A percentile compares a stretch with the other conserved stretches of the same genome.
phyloP scores from a whole-genome alignment of 2,888 invertebrate genomes.

The Drosophila macrothrix region DNA sequence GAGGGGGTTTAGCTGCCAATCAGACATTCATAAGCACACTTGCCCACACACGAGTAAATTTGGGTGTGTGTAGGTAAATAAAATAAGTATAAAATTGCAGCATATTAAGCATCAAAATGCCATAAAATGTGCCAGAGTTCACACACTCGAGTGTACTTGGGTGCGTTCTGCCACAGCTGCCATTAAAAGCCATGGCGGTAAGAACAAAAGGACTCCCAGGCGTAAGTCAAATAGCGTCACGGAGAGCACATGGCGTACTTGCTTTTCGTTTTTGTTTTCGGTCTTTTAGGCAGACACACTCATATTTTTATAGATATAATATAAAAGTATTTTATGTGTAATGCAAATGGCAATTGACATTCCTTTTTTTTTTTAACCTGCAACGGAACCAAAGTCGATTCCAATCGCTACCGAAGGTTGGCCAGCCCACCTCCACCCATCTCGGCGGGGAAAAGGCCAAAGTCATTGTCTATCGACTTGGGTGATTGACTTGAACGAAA shows the following conservation, averaged over 20 bases:
- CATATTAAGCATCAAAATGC: slow-evolving; percentile 77
- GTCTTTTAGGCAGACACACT: slow-evolving; percentile 10
- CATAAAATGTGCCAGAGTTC: slow-evolving; percentile 65
- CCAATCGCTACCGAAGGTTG: slow-evolving; percentile 68
- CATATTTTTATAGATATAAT: slow-evolving; percentile 13
- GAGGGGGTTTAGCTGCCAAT: slow-evolving; percentile 35
- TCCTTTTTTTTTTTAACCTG: slow-evolving; percentile 36
- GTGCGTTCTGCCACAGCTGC: slow-evolving; percentile 36
- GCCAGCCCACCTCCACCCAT: not conserved
- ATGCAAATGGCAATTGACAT: slow-evolving; percentile 81
- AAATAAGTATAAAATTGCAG: slow-evolving; percentile 77
- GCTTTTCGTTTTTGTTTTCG: not conserved
- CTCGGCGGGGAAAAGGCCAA: slow-evolving; percentile 70
- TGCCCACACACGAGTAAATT: slow-evolving; percentile 9
- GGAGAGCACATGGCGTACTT: slow-evolving; percentile 15
- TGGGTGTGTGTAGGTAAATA: slow-evolving; percentile 56
- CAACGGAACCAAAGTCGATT: slow-evolving; percentile 71
- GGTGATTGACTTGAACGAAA: slow-evolving; percentile 70
- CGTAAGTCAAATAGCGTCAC: slow-evolving; percentile 27
- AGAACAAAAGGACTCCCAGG: slow-evolving; percentile 25
- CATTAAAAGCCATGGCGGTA: slow-evolving; percentile 51
- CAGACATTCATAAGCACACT: slow-evolving; percentile 54
- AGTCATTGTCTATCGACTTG: slow-evolving; percentile 65
- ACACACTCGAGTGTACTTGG: slow-evolving; percentile 74
- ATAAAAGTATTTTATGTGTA: slow-evolving; percentile 35